A percentile compares a stretch with the other conserved stretches of the same genome.
phyloP scores from a whole-genome alignment of 2,888 invertebrate species.

The Mechanitis mazaeus region DNA sequence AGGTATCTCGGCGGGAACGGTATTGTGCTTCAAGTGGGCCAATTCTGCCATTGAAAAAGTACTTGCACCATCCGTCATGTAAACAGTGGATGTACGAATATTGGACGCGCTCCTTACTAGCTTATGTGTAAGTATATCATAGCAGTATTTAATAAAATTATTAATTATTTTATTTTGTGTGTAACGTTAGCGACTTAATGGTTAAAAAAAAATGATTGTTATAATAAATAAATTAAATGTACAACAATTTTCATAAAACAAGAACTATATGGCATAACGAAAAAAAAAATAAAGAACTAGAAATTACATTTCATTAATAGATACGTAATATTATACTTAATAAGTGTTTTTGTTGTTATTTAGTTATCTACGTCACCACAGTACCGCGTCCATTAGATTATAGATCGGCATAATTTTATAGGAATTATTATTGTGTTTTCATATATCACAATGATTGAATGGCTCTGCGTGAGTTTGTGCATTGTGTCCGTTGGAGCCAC shows the following conservation, averaged over 20 bases:
- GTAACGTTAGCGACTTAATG: no score
- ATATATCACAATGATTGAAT: conserved; percentile 63
- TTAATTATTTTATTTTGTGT: no score
- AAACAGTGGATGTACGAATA: conserved; percentile 48
- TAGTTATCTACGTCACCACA: not conserved
- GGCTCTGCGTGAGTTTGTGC: conserved; percentile 66
- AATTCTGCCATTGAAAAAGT: conserved; percentile 68
- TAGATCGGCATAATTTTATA: conserved; percentile 31
- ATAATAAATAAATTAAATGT: no score
- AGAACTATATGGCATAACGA: no score
- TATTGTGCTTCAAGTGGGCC: conserved; percentile 69
- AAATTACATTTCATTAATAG: no score
- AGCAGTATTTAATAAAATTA: no score
- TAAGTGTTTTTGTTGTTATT: not conserved
- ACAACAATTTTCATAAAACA: no score
- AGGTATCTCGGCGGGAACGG: conserved; percentile 51
- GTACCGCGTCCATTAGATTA: conserved; percentile 39
- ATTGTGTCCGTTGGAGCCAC: conserved; percentile 53
- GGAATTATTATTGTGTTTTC: conserved; percentile 70
- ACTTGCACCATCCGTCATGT: conserved; percentile 66
- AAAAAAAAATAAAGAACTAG: no score
- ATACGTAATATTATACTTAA: no score
- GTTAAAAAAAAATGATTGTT: no score
- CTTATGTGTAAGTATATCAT: no score
- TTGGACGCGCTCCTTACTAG: conserved; percentile 21